Evolutionary conservation across 2,888 invertebrate species (phyloP).

Genomic region (Schizaphis graminum): DNA sequence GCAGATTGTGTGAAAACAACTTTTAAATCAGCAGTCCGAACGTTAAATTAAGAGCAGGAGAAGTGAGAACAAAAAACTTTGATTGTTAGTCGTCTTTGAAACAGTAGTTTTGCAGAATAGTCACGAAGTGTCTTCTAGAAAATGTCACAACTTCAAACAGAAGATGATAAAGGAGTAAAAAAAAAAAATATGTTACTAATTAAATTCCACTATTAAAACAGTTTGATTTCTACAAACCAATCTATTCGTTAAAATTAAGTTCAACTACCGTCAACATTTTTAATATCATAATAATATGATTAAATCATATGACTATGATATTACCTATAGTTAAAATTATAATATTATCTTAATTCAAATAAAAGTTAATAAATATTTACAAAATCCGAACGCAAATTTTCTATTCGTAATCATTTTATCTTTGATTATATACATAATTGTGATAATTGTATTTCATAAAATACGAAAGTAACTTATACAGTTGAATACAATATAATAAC

Average conservation of each 20-base stretch:
- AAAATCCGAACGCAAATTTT: not conserved
- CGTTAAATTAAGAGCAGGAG: constrained; percentile 44
- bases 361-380: not conserved
- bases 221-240: not conserved
- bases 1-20: constrained; percentile 41
- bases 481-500: not conserved
- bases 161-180: not conserved
- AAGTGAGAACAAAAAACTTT: constrained; percentile 48
- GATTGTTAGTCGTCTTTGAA: constrained; percentile 30
- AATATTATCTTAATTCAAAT: not conserved
- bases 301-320: not conserved
- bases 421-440: not conserved
- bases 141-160: not conserved
- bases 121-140: constrained; percentile 23
- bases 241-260: not conserved
- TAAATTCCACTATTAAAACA: constrained; percentile 3
- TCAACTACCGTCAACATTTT: not conserved
- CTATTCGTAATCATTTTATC: not conserved
- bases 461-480: not conserved
- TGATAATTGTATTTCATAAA: not conserved
- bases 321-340: not conserved
- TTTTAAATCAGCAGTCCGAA: constrained; percentile 52
- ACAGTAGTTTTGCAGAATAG: constrained; percentile 37
- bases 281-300: not conserved
- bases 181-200: constrained; percentile 3